Base-by-base conservation (phyloP, 2,113 vertebrate genomes). In the Pedetes capensis region DNA sequence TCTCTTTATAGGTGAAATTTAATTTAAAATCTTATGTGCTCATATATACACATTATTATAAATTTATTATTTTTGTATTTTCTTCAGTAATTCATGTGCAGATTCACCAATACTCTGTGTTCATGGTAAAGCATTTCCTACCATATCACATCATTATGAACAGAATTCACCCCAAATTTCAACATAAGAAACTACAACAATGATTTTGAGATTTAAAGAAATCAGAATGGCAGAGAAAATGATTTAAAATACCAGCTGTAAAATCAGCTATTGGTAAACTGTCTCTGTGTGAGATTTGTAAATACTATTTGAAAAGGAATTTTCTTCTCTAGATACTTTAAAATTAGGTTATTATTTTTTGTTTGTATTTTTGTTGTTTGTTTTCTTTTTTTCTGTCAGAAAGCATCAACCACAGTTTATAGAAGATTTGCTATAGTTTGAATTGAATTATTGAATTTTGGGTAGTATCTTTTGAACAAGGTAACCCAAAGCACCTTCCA, bases 141-240 rank as follows among this genome's bases (percentile, higher is more conserved):
- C n/a, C 32, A 22, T 20, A 8, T 44, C 32, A 8, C 20, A 66
- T 75, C 37, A 16, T 68, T 68, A 47, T 59, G 23, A 12, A 80
- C 49, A 80, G n/a, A 55, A 78, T 66, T 9, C 25, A n/a, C 17
- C 76, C 32, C 20, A 84, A 82, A 84, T 61, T 9, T 68, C 4
- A 1, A 57, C 32, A 13, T 29, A 13, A 76, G 13, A 47, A 47
- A n/a, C 3, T 47, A 9, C 22, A 29, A 57, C 3, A 55, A 7
- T 14, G 2, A 3, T 27, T 59, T 94, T 18, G 6, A 64, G 37
- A n/a, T n/a, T 16, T 51, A 87, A 78, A 18, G 32, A n/a, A 29
- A 72, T 0, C 22, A 51, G 1, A 47, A 0, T 5, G 2, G 5
- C 3, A 78, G 25, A 75, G 14, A 42, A 42, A 49, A 1, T 69